A percentile compares a stretch with the other conserved stretches of the same genome.
Conservation (phyloP, 2,797 vertebrate genomes). For the Gallirallus australis region DNA sequence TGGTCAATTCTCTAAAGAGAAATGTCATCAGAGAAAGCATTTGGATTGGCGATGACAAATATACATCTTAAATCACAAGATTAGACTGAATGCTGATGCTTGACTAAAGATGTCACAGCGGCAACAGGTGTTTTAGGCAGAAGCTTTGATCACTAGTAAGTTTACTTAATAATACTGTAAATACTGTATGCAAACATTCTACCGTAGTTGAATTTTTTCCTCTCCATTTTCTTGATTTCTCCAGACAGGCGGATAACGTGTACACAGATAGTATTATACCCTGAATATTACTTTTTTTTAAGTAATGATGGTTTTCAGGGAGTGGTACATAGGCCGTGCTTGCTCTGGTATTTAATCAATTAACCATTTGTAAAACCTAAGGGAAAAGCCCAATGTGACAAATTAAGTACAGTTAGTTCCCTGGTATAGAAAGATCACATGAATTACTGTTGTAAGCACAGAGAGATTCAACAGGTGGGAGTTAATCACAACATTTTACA, state of each 20-base stretch:
- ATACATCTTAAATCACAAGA: background rate
- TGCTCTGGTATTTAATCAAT: background rate
- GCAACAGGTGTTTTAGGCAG: background rate
- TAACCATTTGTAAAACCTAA: background rate
- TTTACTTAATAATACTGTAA: slow-evolving; percentile 25
- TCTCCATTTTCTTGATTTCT: background rate
- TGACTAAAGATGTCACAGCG: background rate
- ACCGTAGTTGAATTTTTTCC: background rate
- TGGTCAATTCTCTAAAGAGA: background rate
- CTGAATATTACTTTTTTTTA: background rate
- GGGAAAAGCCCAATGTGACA: background rate
- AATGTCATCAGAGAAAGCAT: background rate
- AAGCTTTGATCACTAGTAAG: slow-evolving; percentile 16
- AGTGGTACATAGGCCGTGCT: background rate
- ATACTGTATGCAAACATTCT: background rate
- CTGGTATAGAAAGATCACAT: background rate
- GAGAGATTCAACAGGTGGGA: background rate
- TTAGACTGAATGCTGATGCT: background rate
- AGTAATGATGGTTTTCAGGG: background rate
- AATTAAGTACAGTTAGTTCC: background rate
- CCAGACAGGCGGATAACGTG: background rate
- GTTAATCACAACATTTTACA: background rate
- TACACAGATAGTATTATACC: background rate
- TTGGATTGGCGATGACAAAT: background rate
- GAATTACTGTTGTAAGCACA: background rate